These are phyloP conservation scores for Dryococelus australis DNA, from an alignment of 2,888 invertebrate species.

Conservation along the genomic window DNA sequence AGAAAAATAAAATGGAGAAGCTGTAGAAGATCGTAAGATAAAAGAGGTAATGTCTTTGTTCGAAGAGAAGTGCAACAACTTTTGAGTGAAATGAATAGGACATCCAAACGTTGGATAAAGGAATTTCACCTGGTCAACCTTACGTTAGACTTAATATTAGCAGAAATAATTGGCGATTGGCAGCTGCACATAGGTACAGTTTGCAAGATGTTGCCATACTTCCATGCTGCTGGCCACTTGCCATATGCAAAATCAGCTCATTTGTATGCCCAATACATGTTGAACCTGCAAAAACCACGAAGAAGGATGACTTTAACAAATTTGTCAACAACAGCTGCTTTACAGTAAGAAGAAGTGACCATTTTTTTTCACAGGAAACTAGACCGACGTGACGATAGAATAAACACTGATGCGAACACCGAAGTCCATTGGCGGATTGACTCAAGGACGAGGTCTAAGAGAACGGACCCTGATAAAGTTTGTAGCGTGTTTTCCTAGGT, in stretches of 20 bases:
- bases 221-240: not conserved
- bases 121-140: not conserved
- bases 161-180: conserved; percentile 13
- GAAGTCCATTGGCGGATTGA: too few species aligned
- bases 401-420: too few species aligned
- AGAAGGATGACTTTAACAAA: conserved; percentile 2
- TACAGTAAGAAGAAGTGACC: not conserved
- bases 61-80: conserved; percentile 1
- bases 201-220: conserved; percentile 25
- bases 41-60: not conserved
- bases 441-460: too few species aligned
- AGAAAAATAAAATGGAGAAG: not conserved
- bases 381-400: too few species aligned
- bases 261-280: not conserved
- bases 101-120: not conserved
- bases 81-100: not conserved
- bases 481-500: too few species aligned
- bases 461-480: too few species aligned
- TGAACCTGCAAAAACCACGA: not conserved
- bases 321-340: conserved; percentile 16
- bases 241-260: conserved; percentile 10
- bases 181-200: conserved; percentile 3
- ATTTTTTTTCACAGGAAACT: too few species aligned
- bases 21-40: not conserved
- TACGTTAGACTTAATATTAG: not conserved